Percentiles rank a stretch among this genome's conserved stretches.
These are phyloP conservation scores for Eidolon dupreanum DNA, from an alignment of 2,797 vertebrate species.

Conservation along the genomic window DNA sequence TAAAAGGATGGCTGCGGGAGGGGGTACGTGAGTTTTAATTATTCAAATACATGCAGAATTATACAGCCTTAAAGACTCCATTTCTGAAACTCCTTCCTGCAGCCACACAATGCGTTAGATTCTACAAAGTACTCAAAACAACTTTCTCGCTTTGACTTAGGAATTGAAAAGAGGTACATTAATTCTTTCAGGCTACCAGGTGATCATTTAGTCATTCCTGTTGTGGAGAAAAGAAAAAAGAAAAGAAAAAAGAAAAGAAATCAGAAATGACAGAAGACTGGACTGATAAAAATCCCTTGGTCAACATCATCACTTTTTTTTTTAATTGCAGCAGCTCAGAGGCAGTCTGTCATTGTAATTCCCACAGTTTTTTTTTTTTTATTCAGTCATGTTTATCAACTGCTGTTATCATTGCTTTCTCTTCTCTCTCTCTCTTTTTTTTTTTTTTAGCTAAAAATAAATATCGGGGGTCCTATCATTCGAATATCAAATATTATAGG, in stretches of 20 bases:
- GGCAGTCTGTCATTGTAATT: background rate
- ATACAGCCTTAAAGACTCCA: slow-evolving; percentile 59
- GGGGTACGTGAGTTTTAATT: slow-evolving; percentile 60
- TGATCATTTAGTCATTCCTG: slow-evolving; percentile 50
- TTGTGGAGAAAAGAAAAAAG: background rate
- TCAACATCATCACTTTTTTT: too few species aligned
- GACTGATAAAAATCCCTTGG: background rate
- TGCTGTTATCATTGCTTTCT: background rate
- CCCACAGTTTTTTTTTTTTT: background rate
- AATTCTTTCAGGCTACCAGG: slow-evolving; percentile 46
- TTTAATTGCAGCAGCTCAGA: background rate
- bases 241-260: background rate
- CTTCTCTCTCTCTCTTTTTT: background rate
- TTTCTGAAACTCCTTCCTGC: slow-evolving; percentile 72
- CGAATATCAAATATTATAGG: background rate
- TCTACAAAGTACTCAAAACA: slow-evolving; percentile 25
- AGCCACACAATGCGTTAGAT: slow-evolving; percentile 46
- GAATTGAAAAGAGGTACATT: slow-evolving; percentile 48
- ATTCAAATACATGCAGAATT: slow-evolving; percentile 81
- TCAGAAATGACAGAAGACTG: background rate
- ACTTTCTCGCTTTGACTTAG: slow-evolving; percentile 30
- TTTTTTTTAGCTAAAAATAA: background rate
- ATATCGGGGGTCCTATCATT: background rate
- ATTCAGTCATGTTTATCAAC: background rate
- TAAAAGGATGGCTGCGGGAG: slow-evolving; percentile 66